These are phyloP conservation scores for Drosophila ambigua DNA, from an alignment of 1,140 invertebrate genomes.

Conservation along the genomic window DNA sequence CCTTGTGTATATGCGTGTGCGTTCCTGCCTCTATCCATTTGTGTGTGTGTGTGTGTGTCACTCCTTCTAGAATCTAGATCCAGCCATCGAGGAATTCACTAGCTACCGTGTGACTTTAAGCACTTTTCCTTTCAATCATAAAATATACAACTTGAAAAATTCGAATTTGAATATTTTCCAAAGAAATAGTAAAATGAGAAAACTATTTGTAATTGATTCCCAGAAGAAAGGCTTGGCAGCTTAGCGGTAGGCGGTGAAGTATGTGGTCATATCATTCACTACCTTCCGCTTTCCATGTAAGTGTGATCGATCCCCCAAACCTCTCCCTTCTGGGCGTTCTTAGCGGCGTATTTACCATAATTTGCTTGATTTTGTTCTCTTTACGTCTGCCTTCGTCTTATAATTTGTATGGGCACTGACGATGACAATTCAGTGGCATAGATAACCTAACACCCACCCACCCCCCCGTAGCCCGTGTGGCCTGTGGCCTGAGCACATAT, in stretches of 20 bases:
- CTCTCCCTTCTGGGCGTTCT: conserved; percentile 37
- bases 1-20: conserved; percentile 4
- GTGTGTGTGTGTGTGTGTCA: not conserved
- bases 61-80: no score
- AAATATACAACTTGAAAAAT: no score
- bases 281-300: no score
- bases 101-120: not conserved
- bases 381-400: conserved; percentile 33
- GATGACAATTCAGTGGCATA: conserved; percentile 40
- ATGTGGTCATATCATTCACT: no score
- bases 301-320: no score
- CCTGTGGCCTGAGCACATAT: conserved; percentile 31
- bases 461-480: not conserved
- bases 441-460: conserved; percentile 25
- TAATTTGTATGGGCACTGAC: conserved; percentile 18
- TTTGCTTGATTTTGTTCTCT: conserved; percentile 67
- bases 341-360: conserved; percentile 63
- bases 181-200: not conserved
- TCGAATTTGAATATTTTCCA: no score
- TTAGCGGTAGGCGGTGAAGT: no score
- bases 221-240: no score
- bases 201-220: no score
- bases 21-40: conserved; percentile 14
- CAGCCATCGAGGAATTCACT: conserved; percentile 21
- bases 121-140: no score